These are phyloP conservation scores for Enoplosus armatus DNA, from an alignment of 2,797 vertebrate species.

Conservation along the genomic window DNA sequence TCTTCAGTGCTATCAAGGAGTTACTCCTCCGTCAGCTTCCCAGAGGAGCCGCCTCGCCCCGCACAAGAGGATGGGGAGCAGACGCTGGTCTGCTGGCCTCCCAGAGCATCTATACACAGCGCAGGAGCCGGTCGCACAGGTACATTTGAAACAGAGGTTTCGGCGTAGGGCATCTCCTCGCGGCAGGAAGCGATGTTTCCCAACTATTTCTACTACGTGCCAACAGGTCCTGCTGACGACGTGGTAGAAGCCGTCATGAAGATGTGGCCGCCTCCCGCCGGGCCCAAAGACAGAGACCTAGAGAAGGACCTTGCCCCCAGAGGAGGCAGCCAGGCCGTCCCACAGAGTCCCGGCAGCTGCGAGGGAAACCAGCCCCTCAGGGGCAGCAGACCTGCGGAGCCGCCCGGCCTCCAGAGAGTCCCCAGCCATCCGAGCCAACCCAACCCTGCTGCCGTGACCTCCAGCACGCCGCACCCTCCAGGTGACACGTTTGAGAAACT, in stretches of 20 bases:
- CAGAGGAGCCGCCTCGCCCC: constrained; percentile 50
- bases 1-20: constrained; percentile 51
- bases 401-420: constrained; percentile 22
- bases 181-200: neutral
- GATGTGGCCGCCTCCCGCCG: constrained; percentile 87
- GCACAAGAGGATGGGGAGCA: constrained; percentile 69
- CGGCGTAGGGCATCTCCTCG: neutral
- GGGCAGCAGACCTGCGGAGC: constrained; percentile 42
- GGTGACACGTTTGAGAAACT: constrained; percentile 56
- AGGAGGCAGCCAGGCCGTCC: neutral
- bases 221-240: constrained; percentile 41
- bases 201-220: neutral
- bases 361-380: constrained; percentile 41
- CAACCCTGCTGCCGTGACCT: constrained; percentile 3
- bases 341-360: constrained; percentile 18
- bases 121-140: constrained; percentile 67
- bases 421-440: constrained; percentile 29
- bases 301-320: constrained; percentile 41
- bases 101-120: constrained; percentile 74
- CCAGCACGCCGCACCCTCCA: constrained; percentile 29
- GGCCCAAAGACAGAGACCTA: constrained; percentile 61
- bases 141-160: constrained; percentile 43
- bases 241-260: constrained; percentile 82
- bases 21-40: constrained; percentile 29
- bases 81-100: constrained; percentile 84